Conservation (phyloP, 35 echinoderm and acorn worm species). For the Anneissia japonica region DNA sequence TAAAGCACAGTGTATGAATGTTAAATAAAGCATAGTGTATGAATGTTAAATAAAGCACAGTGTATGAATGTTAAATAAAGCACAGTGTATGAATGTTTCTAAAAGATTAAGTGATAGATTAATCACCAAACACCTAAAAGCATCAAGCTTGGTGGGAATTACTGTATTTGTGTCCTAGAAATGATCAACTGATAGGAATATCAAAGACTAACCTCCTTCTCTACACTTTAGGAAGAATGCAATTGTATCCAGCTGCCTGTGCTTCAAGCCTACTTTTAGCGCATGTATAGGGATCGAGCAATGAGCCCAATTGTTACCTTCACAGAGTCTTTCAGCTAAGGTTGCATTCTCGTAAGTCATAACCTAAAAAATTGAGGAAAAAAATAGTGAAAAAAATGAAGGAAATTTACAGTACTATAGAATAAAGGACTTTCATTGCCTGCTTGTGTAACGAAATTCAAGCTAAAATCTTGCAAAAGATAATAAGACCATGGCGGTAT, state of each 20-base stretch:
- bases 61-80: no score
- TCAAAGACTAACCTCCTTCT: conserved; percentile 57
- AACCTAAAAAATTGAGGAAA: conserved; percentile 34
- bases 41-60: no score
- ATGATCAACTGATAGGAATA: no score
- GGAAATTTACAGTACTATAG: neutral
- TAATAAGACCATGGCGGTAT: no score
- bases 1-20: no score
- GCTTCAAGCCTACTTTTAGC: conserved; percentile 82
- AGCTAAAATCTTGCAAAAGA: no score
- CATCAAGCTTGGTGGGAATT: no score
- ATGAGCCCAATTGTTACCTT: conserved; percentile 82
- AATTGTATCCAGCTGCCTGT: conserved; percentile 84
- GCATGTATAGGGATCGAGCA: conserved; percentile 97
- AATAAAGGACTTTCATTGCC: neutral
- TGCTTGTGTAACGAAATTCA: neutral
- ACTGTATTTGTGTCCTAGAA: no score
- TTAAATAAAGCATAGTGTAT: no score
- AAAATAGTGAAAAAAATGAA: neutral
- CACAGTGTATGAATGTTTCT: no score
- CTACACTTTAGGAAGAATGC: conserved; percentile 97
- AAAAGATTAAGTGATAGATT: no score
- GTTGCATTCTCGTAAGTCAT: conserved; percentile 89
- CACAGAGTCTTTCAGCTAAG: conserved; percentile 63
- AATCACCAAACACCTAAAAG: no score